A percentile compares a stretch with the other conserved stretches of the same genome.
Evolutionary conservation across 1,140 invertebrate species (phyloP).

Genomic region (Lethrus apterus): DNA sequence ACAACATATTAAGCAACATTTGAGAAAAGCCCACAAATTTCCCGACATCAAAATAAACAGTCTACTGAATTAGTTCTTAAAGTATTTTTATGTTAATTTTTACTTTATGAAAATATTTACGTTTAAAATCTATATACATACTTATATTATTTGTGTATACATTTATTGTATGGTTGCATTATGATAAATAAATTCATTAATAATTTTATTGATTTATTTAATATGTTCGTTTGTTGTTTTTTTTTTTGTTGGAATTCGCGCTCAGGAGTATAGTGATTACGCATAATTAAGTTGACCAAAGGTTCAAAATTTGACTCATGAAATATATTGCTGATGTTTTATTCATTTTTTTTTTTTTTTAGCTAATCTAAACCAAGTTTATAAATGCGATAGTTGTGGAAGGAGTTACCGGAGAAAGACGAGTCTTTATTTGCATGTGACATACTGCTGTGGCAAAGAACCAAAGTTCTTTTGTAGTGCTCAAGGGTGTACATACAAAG

Average conservation of each 20-base stretch:
- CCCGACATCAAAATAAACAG: neutral
- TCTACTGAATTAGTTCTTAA: neutral
- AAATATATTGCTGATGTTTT: neutral
- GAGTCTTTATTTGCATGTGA: slow-evolving; percentile 36
- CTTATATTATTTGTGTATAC: neutral
- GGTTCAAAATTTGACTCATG: neutral
- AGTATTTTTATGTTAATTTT: neutral
- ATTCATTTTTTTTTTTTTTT: neutral
- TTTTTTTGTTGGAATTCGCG: too few species aligned
- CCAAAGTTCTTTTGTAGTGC: slow-evolving; percentile 47
- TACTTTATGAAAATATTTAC: neutral
- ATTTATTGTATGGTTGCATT: neutral
- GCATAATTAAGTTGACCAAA: neutral
- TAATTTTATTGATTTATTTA: slow-evolving; percentile 4
- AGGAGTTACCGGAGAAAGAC: slow-evolving; percentile 7
- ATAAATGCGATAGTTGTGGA: slow-evolving; percentile 2
- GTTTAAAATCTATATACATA: neutral
- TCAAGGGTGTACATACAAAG: slow-evolving; percentile 60
- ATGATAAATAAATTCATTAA: neutral
- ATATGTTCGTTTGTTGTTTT: slow-evolving; percentile 2
- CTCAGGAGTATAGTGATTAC: too few species aligned
- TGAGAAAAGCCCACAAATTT: neutral
- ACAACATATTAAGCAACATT: neutral
- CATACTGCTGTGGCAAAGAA: slow-evolving; percentile 47
- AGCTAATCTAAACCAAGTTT: neutral